phyloP scores from a whole-genome alignment of 92 coral and sea anemone species.

The Micromussa lordhowensis region DNA sequence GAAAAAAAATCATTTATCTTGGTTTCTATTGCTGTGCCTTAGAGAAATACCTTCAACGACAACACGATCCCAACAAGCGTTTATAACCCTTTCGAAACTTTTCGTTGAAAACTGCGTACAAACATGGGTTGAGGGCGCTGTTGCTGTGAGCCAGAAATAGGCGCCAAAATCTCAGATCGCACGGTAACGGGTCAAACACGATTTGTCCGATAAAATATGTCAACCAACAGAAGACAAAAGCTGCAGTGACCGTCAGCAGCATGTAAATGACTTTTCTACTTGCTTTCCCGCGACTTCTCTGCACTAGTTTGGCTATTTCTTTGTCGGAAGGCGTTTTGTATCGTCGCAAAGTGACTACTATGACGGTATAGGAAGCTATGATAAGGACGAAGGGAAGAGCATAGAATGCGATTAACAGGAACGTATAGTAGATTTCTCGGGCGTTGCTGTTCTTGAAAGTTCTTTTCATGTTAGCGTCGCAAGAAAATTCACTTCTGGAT shows the following conservation, averaged over 20 bases:
- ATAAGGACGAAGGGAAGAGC: constrained; percentile 46
- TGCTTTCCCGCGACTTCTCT: constrained; percentile 38
- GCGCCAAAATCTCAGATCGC: constrained; percentile 45
- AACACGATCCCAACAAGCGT: not conserved
- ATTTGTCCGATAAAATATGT: constrained; percentile 57
- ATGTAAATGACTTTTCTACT: constrained; percentile 45
- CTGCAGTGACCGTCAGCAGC: constrained; percentile 49
- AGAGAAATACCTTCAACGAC: not conserved
- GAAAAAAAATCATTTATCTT: too few species aligned
- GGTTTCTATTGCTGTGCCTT: too few species aligned
- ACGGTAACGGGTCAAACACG: constrained; percentile 18
- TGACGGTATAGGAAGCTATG: constrained; percentile 20
- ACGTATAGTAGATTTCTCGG: constrained; percentile 42
- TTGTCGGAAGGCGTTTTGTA: constrained; percentile 5
- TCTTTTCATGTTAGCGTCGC: constrained; percentile 22
- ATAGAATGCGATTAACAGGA: constrained; percentile 33
- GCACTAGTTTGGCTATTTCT: not conserved
- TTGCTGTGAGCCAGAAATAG: constrained; percentile 65
- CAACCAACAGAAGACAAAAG: constrained; percentile 64
- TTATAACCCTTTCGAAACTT: constrained; percentile 58
- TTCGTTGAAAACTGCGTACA: constrained; percentile 49
- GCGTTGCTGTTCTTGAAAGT: constrained; percentile 26
- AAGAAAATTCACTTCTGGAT: not conserved
- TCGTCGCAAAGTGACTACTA: constrained; percentile 11
- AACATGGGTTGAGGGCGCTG: constrained; percentile 59